Conservation (phyloP, 2,888 invertebrate genomes). For the Microplitis manilae region DNA sequence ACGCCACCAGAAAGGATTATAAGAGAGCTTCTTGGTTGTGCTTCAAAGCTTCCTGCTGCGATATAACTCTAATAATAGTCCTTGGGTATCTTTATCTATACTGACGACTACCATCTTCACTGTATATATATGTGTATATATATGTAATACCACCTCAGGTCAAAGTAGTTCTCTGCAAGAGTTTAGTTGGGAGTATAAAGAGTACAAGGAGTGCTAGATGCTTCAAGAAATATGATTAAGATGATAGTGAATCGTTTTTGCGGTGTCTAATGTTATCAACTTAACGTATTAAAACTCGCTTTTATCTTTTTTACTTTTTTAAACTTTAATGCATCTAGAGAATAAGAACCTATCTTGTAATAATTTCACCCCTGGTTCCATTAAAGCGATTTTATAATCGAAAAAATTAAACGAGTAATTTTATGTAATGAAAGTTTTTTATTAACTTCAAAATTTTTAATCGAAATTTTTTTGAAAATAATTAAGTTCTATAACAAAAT, state of each 20-base stretch:
- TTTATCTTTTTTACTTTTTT: not conserved
- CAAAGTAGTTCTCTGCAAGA: not conserved
- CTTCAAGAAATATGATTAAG: conserved; percentile 1
- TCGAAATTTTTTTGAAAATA: too few relatives aligned
- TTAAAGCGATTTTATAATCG: not conserved
- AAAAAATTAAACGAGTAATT: not conserved
- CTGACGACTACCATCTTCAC: not conserved
- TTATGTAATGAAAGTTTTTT: not conserved
- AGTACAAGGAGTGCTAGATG: conserved; percentile 1
- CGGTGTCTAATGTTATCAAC: conserved; percentile 1
- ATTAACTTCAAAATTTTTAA: too few relatives aligned
- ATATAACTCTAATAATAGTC: conserved; percentile 57
- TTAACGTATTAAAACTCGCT: not conserved
- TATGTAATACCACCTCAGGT: conserved; percentile 1
- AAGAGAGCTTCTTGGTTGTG: conserved; percentile 42
- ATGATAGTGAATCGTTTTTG: conserved; percentile 1
- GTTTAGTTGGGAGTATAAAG: not conserved
- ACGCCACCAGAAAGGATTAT: conserved; percentile 23
- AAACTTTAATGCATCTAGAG: not conserved
- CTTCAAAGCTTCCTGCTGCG: conserved; percentile 50
- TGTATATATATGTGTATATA: not conserved
- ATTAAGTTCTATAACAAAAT: too few relatives aligned
- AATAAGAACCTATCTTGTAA: not conserved
- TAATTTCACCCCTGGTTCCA: not conserved
- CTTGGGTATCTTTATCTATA: conserved; percentile 51